Percentiles rank a stretch among this genome's conserved stretches.
phyloP scores from a whole-genome alignment of 1,140 invertebrate genomes.

The Hesperophylax magnus region DNA sequence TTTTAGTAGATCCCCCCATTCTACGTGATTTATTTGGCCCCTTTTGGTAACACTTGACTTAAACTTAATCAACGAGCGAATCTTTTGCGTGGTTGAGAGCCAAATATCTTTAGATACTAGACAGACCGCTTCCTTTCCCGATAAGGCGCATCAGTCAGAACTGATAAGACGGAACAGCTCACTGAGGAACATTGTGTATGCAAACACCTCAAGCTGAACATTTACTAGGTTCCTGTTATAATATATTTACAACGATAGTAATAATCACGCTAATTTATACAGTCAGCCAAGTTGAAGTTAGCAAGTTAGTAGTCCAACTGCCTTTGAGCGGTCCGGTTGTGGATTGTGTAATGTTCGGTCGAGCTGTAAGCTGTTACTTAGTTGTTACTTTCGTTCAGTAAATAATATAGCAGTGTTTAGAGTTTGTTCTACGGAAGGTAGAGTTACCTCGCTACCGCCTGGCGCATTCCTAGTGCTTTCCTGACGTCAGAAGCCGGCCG shows the following conservation, averaged over 20 bases:
- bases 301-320: background rate
- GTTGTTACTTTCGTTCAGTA: constrained; percentile 9
- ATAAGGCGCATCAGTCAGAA: constrained; percentile 6
- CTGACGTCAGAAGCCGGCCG: background rate
- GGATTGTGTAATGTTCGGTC: background rate
- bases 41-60: too few relatives aligned
- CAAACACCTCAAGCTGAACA: background rate
- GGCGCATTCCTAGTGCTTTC: constrained; percentile 6
- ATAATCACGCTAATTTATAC: constrained; percentile 7
- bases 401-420: too few relatives aligned
- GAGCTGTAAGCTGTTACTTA: background rate
- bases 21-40: too few relatives aligned
- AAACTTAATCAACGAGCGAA: too few relatives aligned
- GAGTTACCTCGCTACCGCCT: background rate
- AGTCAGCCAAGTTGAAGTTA: background rate
- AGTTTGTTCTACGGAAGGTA: background rate
- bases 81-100: too few relatives aligned
- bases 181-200: background rate
- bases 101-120: background rate
- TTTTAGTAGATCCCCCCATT: too few relatives aligned
- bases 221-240: background rate
- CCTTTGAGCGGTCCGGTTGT: constrained; percentile 4
- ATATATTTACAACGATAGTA: background rate
- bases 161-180: background rate
- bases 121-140: background rate